Evolutionary conservation across 2,888 invertebrate species (phyloP).

Genomic region (Tridacna gigas): DNA sequence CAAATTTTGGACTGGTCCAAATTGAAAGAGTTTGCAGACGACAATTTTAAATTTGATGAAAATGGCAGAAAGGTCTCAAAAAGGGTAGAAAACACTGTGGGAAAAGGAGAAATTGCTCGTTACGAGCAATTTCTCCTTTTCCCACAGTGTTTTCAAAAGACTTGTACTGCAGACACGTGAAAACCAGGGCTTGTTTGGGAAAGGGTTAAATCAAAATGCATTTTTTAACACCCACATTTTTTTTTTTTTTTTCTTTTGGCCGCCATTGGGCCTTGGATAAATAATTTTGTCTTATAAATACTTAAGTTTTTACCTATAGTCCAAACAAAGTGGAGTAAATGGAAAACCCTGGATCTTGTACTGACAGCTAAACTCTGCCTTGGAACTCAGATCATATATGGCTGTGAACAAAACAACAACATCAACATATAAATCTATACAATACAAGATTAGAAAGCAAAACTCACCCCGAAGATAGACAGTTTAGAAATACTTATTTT

Average conservation of each 20-base stretch:
- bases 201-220: no score
- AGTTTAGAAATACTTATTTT: no score
- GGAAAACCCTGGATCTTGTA: conserved; percentile 83
- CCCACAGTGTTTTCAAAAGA: background rate
- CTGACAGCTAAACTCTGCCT: conserved; percentile 84
- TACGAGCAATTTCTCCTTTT: background rate
- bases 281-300: no score
- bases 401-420: conserved; percentile 66
- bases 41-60: background rate
- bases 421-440: background rate
- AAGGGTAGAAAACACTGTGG: background rate
- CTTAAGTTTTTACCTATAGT: conserved; percentile 82
- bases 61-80: background rate
- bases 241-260: no score
- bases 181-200: no score
- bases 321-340: conserved; percentile 83
- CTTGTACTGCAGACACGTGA: no score
- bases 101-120: background rate
- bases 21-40: background rate
- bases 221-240: no score
- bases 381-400: conserved; percentile 84
- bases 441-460: no score
- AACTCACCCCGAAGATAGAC: no score
- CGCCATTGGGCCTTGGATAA: no score
- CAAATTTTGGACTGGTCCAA: background rate